These are phyloP conservation scores for Trypoxylus dichotomus DNA, from an alignment of 1,140 invertebrate species.

Conservation along the genomic window DNA sequence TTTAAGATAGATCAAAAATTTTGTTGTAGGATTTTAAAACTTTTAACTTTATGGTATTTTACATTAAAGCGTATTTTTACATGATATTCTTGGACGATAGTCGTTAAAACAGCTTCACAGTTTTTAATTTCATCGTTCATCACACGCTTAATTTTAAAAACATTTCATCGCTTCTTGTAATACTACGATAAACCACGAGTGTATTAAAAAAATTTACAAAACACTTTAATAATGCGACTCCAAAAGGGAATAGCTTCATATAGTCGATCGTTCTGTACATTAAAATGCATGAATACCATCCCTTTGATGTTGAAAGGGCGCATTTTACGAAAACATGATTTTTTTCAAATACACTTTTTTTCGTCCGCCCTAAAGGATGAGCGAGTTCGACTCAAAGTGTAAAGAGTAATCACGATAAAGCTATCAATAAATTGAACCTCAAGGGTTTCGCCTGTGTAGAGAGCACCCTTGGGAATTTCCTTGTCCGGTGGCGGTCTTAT, in stretches of 20 bases:
- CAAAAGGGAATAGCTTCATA: not conserved
- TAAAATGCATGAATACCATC: not conserved
- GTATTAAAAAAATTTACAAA: not conserved
- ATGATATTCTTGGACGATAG: too few species aligned
- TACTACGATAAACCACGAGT: too few species aligned
- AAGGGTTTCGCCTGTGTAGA: not conserved
- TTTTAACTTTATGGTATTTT: too few species aligned
- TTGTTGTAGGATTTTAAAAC: too few species aligned
- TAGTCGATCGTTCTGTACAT: not conserved
- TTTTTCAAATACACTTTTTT: not conserved
- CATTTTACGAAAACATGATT: conserved; percentile 3
- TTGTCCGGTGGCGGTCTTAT: not conserved
- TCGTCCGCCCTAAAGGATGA: not conserved
- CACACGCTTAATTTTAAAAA: too few species aligned
- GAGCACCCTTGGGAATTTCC: not conserved
- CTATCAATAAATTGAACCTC: conserved; percentile 22
- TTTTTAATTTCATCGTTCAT: too few species aligned
- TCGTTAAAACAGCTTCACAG: too few species aligned
- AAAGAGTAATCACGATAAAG: conserved; percentile 13
- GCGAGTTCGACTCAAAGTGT: conserved; percentile 1
- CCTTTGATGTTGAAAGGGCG: not conserved
- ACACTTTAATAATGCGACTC: not conserved
- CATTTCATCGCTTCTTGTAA: too few species aligned
- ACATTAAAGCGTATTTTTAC: too few species aligned
- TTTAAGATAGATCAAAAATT: too few species aligned